Base-by-base conservation (phyloP, 2,113 vertebrate species). In the Poeciliopsis prolifica region DNA sequence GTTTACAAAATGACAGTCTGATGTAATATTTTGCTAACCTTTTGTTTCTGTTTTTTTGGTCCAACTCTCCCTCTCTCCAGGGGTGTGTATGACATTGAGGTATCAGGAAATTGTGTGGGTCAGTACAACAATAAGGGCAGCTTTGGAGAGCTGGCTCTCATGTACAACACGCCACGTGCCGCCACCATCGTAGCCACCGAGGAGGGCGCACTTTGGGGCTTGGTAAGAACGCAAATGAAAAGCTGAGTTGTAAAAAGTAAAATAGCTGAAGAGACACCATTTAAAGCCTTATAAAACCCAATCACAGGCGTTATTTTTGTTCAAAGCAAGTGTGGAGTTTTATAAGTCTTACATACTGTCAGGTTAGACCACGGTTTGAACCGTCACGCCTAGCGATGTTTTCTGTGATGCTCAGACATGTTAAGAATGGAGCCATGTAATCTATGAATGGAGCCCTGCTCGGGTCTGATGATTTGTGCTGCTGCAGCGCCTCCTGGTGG, bases 131-230 rank as follows among this genome's bases (percentile, higher is more conserved):
- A 99, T 88, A 98, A 92, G 12, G 98, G 98, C 92, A 99, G 98
- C 94, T 99, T 99, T 78, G 97, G 98, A 83, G 98, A 99, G 65
- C 95, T 99, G 79, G 98, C 98, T 3, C 92, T 99, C 92, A 99
- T 99, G 98, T 99, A 99, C 94, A 99, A 99, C 92, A 99, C 98
- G 75, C 97, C 98, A 17, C 95, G 98, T 73, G 97, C 98, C 71
- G 98, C 98, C 66, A 99, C 98, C 85, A 99, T 99, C 84, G 60
- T 97, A 37, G 97, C 98, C 89, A 98, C 95, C 72, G 93, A 96
- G 75, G 96, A 98, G 84, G 98, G 98, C 77, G 89, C 97, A 26
- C 96, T 99, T 9, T 99, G 98, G 98, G 98, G 96, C 88, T 90
- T 99, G 97, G 98, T 99, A 91, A 97, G 94, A 79, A 13, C 12